phyloP scores from a whole-genome alignment of 2,113 vertebrate genomes.

The Rhipidura dahli region DNA sequence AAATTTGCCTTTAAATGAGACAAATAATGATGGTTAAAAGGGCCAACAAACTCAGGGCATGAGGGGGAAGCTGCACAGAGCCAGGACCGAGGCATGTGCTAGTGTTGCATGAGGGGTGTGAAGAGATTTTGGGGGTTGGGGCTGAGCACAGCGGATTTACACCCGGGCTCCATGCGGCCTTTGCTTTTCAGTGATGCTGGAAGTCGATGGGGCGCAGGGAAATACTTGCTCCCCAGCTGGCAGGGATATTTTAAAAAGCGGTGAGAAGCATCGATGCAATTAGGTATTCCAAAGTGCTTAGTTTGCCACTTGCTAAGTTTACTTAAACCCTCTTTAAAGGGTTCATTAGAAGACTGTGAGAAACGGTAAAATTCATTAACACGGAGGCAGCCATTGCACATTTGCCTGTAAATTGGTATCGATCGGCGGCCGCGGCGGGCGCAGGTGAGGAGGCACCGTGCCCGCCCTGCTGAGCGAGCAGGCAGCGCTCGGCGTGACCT shows the following conservation, averaged over 20 bases:
- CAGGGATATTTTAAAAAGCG: background rate
- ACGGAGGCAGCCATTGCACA: constrained; percentile 74
- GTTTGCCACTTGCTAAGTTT: constrained; percentile 70
- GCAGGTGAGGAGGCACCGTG: constrained; percentile 74
- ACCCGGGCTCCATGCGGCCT: background rate
- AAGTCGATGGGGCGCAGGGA: background rate
- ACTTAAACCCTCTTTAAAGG: constrained; percentile 75
- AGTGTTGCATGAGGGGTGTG: background rate
- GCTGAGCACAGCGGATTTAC: background rate
- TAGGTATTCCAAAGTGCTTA: constrained; percentile 59
- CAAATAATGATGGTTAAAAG: background rate
- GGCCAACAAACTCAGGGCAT: background rate
- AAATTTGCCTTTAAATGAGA: background rate
- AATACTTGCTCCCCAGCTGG: background rate
- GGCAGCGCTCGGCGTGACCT: constrained; percentile 57
- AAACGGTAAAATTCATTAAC: constrained; percentile 82
- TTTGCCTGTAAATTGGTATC: constrained; percentile 86
- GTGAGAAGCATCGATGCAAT: background rate
- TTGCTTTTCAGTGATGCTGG: background rate
- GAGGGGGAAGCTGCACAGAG: background rate
- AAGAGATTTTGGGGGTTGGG: background rate
- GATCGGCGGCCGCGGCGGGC: constrained; percentile 56
- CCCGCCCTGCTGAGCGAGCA: constrained; percentile 60
- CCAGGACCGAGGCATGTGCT: background rate
- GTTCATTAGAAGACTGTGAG: constrained; percentile 78